These are phyloP conservation scores for Huso huso DNA, from an alignment of 2,797 vertebrate species.

Conservation along the genomic window DNA sequence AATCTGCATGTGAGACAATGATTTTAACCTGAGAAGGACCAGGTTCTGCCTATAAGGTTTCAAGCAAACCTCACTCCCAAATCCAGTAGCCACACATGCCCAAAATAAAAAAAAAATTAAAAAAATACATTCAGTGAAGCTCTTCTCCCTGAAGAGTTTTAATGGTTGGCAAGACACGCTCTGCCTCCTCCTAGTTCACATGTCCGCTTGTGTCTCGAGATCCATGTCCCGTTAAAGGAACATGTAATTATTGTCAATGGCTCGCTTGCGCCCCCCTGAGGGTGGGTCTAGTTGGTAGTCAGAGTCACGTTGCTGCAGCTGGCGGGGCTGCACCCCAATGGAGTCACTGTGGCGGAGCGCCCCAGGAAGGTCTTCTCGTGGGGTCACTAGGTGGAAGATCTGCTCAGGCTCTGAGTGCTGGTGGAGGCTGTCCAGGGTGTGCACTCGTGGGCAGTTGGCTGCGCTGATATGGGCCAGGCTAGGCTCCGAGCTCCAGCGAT, in stretches of 20 bases:
- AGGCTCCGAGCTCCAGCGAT: conserved; percentile 75
- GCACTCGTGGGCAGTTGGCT: conserved; percentile 27
- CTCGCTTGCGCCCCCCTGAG: conserved; percentile 69
- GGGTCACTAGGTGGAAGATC: conserved; percentile 55
- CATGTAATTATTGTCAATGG: conserved; percentile 93
- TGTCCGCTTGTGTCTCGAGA: neutral
- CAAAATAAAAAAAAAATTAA: no score
- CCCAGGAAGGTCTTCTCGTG: conserved; percentile 37
- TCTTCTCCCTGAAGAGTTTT: conserved; percentile 25
- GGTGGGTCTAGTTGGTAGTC: conserved; percentile 84
- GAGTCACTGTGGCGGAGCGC: conserved; percentile 63
- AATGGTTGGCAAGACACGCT: conserved; percentile 15
- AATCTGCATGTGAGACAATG: conserved; percentile 15
- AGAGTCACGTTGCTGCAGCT: conserved; percentile 55
- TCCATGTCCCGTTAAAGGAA: conserved; percentile 61
- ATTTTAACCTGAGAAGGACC: conserved; percentile 10
- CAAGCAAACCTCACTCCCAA: conserved; percentile 6
- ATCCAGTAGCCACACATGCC: neutral
- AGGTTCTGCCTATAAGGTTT: neutral
- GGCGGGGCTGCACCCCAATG: conserved; percentile 41
- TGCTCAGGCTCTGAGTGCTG: conserved; percentile 29
- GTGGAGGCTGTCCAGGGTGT: conserved; percentile 19
- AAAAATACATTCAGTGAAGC: conserved; percentile 44
- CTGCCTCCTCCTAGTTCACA: neutral
- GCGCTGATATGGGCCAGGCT: conserved; percentile 54